These are phyloP conservation scores for Apis cerana DNA, from an alignment of 1,140 invertebrate genomes.

Conservation along the genomic window DNA sequence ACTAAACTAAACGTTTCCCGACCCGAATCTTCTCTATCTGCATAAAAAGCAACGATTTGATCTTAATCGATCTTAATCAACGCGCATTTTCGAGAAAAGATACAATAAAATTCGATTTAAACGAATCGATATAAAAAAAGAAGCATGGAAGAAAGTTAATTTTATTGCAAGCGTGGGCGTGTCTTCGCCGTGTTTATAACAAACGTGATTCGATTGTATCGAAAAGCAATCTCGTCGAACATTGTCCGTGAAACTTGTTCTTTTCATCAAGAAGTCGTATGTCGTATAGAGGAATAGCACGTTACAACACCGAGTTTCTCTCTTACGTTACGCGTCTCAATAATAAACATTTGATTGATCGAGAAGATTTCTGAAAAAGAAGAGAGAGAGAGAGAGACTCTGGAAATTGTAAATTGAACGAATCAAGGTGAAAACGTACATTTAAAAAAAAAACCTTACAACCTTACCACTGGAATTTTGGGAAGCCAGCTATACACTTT, in stretches of 20 bases:
- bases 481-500: background rate
- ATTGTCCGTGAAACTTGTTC: slow-evolving; percentile 12
- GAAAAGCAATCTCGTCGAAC: slow-evolving; percentile 20
- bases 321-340: background rate
- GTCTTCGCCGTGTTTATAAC: slow-evolving; percentile 24
- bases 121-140: background rate
- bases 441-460: too few species aligned
- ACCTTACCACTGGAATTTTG: background rate
- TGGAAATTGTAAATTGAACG: too few species aligned
- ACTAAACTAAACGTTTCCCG: background rate
- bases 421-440: too few species aligned
- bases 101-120: background rate
- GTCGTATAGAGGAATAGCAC: background rate
- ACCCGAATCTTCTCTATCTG: too few species aligned
- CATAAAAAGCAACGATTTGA: too few species aligned
- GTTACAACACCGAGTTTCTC: background rate
- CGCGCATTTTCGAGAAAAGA: too few species aligned
- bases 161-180: slow-evolving; percentile 44
- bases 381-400: too few species aligned
- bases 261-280: background rate
- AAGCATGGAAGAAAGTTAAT: slow-evolving; percentile 32
- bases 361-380: too few species aligned
- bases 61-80: too few species aligned
- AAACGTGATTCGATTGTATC: slow-evolving; percentile 28
- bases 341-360: too few species aligned